These are phyloP conservation scores for Megaleporinus macrocephalus DNA, from an alignment of 2,113 vertebrate species.

Conservation along the genomic window DNA sequence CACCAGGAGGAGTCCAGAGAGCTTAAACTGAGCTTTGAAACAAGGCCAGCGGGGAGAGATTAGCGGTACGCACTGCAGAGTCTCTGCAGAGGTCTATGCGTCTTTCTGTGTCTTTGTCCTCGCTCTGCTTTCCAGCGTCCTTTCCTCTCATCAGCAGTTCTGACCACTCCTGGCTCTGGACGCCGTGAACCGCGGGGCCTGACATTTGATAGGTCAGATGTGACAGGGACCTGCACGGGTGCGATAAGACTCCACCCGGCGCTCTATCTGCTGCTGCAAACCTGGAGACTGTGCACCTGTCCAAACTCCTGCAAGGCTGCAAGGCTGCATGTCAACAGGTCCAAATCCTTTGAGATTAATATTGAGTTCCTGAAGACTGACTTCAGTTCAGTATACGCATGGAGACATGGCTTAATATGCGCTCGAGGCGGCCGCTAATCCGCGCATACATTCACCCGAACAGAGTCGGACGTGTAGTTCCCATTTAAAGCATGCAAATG, in stretches of 20 bases:
- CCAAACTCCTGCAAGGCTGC: conserved; percentile 16
- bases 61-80: conserved; percentile 11
- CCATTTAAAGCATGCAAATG: conserved; percentile 2
- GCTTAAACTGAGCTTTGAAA: background rate
- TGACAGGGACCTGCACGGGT: conserved; percentile 29
- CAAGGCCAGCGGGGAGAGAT: conserved; percentile 3
- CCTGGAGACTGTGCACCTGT: background rate
- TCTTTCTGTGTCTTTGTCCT: background rate
- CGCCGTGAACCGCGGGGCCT: conserved; percentile 22
- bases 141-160: conserved; percentile 17
- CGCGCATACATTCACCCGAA: background rate
- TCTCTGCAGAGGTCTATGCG: conserved; percentile 4
- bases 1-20: background rate
- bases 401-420: background rate
- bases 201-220: conserved; percentile 40
- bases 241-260: conserved; percentile 29
- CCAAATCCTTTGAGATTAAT: background rate
- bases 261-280: background rate
- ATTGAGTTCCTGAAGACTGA: background rate
- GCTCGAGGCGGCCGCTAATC: background rate
- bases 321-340: conserved; percentile 15
- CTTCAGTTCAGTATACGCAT: background rate
- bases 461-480: background rate
- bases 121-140: background rate
- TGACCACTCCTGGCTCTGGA: conserved; percentile 17